These are phyloP conservation scores for Eilema caniola DNA, from an alignment of 2,888 invertebrate species.

Conservation along the genomic window DNA sequence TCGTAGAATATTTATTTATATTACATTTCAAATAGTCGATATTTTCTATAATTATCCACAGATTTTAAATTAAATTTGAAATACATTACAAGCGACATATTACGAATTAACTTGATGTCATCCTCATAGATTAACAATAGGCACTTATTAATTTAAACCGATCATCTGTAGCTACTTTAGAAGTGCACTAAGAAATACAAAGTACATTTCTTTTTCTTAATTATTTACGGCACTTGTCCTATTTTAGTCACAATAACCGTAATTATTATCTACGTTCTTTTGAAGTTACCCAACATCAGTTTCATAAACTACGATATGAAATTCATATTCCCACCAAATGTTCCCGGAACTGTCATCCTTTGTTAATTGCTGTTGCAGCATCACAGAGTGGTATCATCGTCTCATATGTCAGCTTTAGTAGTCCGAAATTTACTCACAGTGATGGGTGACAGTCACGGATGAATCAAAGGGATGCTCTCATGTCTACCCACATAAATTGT, in stretches of 20 bases:
- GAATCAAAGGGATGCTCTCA: neutral
- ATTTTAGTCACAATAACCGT: neutral
- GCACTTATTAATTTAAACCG: no score
- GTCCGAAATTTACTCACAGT: neutral
- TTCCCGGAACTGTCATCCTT: neutral
- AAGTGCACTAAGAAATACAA: neutral
- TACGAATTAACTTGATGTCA: no score
- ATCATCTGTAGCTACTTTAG: no score
- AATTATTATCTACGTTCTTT: neutral
- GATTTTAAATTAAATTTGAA: no score
- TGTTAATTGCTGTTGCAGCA: neutral
- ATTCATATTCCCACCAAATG: neutral
- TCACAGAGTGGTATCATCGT: neutral
- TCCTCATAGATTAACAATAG: no score
- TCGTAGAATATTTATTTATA: no score
- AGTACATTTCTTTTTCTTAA: neutral
- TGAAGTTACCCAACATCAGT: neutral
- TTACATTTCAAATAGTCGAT: no score
- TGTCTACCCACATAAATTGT: constrained; percentile 12
- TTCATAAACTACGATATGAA: neutral
- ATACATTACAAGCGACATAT: no score
- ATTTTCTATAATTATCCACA: no score
- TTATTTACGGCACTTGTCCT: neutral
- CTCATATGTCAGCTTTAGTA: neutral
- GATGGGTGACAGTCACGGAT: neutral